Conservation (phyloP, 53 echinoderm and acorn worm species). For the Crossaster papposus region DNA sequence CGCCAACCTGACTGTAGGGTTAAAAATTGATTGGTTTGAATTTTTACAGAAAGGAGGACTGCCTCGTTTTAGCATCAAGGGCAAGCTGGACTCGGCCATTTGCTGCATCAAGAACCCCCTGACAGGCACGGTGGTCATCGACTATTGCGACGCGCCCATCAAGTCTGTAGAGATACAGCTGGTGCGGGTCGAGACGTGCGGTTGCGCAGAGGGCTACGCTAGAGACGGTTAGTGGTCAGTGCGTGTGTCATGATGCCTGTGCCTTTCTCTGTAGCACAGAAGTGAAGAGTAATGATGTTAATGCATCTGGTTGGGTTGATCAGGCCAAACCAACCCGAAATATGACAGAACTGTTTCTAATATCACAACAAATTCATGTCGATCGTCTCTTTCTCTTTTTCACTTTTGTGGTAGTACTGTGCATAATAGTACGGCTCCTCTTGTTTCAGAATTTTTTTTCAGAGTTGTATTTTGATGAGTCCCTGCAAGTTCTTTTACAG, state of each 20-base stretch:
- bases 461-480: too few relatives aligned
- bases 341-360: too few relatives aligned
- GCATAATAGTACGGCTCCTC: too few relatives aligned
- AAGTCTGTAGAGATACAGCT: constrained; percentile 98
- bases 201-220: constrained; percentile 98
- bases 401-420: too few relatives aligned
- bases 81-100: constrained; percentile 84
- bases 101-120: constrained; percentile 96
- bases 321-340: too few relatives aligned
- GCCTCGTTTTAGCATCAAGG: constrained; percentile 89
- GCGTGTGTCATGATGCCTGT: not conserved
- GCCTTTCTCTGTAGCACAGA: not conserved
- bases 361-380: too few relatives aligned
- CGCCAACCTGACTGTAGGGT: too few relatives aligned
- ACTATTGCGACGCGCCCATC: constrained; percentile 95
- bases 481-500: too few relatives aligned
- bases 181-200: constrained; percentile 96
- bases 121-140: constrained; percentile 92
- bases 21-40: too few relatives aligned
- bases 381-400: not conserved
- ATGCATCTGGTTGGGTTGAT: too few relatives aligned
- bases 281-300: not conserved
- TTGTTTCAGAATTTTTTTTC: not conserved
- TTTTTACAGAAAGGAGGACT: constrained; percentile 69
- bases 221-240: constrained; percentile 96